phyloP scores from a whole-genome alignment of 2,888 invertebrate species.

The Eurytoma adleriae region DNA sequence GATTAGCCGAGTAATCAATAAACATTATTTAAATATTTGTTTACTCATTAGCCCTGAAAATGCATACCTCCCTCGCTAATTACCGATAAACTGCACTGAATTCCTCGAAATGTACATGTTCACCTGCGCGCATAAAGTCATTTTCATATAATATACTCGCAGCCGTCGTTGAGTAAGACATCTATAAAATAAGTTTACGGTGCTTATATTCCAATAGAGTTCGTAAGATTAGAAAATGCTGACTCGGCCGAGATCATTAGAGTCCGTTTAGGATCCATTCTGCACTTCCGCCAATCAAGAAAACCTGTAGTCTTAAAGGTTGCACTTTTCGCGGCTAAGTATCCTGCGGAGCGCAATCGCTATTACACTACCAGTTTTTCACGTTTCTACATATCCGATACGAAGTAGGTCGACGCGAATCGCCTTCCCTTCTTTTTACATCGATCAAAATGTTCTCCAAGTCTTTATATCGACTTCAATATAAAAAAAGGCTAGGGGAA shows the following conservation, averaged over 20 bases:
- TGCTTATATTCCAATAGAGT: constrained; percentile 24
- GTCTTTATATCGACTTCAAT: no score
- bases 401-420: constrained; percentile 39
- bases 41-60: no score
- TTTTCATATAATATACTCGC: not conserved
- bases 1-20: no score
- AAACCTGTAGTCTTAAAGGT: constrained; percentile 41
- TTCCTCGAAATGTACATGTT: not conserved
- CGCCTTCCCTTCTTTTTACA: no score
- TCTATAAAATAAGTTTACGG: constrained; percentile 23
- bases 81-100: not conserved
- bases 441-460: no score
- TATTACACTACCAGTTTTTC: constrained; percentile 51
- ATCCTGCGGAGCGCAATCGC: constrained; percentile 31
- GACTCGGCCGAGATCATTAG: constrained; percentile 14
- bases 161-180: not conserved
- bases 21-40: no score
- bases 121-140: not conserved
- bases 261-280: constrained; percentile 23
- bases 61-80: no score
- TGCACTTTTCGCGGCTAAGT: constrained; percentile 24
- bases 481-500: no score
- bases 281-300: constrained; percentile 47
- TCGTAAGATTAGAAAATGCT: constrained; percentile 29
- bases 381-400: constrained; percentile 25